These are phyloP conservation scores for Atopsyche davidsoni DNA, from an alignment of 1,140 invertebrate genomes.

Conservation along the genomic window DNA sequence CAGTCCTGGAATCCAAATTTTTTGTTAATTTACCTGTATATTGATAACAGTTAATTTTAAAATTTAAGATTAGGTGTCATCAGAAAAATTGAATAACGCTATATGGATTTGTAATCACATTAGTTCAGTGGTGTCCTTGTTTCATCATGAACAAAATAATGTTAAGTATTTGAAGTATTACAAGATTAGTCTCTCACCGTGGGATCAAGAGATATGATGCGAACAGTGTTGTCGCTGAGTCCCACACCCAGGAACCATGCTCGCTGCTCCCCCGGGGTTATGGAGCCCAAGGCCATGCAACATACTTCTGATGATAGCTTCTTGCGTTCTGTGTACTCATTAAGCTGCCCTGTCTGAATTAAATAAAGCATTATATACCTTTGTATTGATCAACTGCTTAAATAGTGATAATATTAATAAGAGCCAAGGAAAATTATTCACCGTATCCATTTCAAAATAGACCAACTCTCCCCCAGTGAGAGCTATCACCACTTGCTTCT, in stretches of 20 bases:
- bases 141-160: constrained; percentile 38
- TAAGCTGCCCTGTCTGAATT: constrained; percentile 88
- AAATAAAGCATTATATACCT: neutral
- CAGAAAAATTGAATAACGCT: constrained; percentile 44
- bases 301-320: constrained; percentile 96
- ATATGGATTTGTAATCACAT: constrained; percentile 46
- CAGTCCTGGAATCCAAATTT: constrained; percentile 62
- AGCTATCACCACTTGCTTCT: constrained; percentile 97
- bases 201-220: constrained; percentile 96
- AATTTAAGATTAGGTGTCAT: constrained; percentile 8
- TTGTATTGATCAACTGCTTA: neutral
- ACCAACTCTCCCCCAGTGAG: constrained; percentile 95
- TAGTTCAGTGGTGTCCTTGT: constrained; percentile 47
- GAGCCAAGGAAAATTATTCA: constrained; percentile 51
- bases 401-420: neutral
- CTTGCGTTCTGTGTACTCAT: constrained; percentile 96
- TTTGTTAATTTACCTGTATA: neutral
- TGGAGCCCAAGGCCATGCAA: constrained; percentile 96
- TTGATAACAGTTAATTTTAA: neutral
- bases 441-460: constrained; percentile 99
- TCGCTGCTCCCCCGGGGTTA: constrained; percentile 90
- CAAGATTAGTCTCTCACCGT: constrained; percentile 52
- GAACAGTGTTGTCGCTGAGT: constrained; percentile 91
- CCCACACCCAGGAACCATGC: constrained; percentile 97
- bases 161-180: constrained; percentile 4